Percentiles rank a stretch among this genome's conserved stretches.
Conservation (phyloP, 2,797 vertebrate species). For the Microcaecilia unicolor region DNA sequence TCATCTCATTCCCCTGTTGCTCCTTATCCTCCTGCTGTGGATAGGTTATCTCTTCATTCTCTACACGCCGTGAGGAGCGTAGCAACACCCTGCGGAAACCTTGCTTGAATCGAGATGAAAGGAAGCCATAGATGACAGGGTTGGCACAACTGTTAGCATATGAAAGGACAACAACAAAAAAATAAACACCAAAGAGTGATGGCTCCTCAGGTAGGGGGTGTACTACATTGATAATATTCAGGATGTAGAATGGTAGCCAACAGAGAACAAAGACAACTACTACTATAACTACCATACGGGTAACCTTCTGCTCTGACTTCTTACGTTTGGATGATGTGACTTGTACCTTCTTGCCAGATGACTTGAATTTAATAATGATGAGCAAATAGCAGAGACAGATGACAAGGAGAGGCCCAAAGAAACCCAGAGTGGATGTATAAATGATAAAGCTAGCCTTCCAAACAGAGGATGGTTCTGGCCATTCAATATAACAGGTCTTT, state of each 20-base stretch:
- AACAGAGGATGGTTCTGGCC: slow-evolving; percentile 80
- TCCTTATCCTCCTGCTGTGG: slow-evolving; percentile 25
- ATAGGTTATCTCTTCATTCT: slow-evolving; percentile 40
- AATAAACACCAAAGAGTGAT: slow-evolving; percentile 78
- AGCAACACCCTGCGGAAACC: slow-evolving; percentile 79
- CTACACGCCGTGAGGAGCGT: slow-evolving; percentile 49
- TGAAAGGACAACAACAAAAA: slow-evolving; percentile 83
- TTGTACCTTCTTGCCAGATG: slow-evolving; percentile 63
- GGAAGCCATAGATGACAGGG: slow-evolving; percentile 88
- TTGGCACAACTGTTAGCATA: slow-evolving; percentile 95
- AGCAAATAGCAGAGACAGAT: slow-evolving; percentile 92
- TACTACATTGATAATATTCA: slow-evolving; percentile 89
- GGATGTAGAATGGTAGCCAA: slow-evolving; percentile 91
- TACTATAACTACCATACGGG: slow-evolving; percentile 89
- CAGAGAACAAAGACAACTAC: slow-evolving; percentile 89
- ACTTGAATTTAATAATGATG: slow-evolving; percentile 85
- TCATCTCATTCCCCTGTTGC: neutral
- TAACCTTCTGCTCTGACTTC: slow-evolving; percentile 85
- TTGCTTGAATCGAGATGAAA: slow-evolving; percentile 93
- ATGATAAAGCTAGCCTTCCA: slow-evolving; percentile 89
- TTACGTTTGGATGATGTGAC: slow-evolving; percentile 76
- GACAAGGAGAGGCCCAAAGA: slow-evolving; percentile 86
- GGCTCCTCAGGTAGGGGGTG: slow-evolving; percentile 84
- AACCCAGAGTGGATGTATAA: slow-evolving; percentile 85
- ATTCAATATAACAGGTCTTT: slow-evolving; percentile 91